phyloP scores from a whole-genome alignment of 2,797 vertebrate species.

The Fringilla coelebs region DNA sequence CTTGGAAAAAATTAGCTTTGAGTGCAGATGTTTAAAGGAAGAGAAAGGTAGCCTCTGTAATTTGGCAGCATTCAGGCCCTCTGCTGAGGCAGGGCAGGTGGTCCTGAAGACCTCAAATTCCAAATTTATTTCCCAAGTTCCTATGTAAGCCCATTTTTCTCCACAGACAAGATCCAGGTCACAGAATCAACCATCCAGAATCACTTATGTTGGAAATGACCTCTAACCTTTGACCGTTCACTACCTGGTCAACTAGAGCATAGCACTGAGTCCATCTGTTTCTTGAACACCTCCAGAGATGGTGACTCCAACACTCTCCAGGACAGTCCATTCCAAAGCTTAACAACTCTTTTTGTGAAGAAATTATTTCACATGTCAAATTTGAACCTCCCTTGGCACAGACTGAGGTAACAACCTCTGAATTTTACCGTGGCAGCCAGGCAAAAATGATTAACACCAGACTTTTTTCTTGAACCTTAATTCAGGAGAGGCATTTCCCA shows the following conservation, averaged over 20 bases:
- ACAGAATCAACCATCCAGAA: neutral
- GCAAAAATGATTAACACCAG: neutral
- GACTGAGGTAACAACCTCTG: neutral
- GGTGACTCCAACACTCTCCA: neutral
- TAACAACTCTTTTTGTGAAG: neutral
- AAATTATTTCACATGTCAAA: neutral
- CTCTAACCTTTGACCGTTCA: neutral
- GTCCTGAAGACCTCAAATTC: neutral
- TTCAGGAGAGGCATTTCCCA: neutral
- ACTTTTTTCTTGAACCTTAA: neutral
- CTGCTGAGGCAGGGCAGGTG: neutral
- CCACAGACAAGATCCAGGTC: neutral
- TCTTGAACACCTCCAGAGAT: neutral
- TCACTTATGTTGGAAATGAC: neutral
- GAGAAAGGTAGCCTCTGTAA: neutral
- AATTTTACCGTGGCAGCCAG: neutral
- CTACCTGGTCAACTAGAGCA: neutral
- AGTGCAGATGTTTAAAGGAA: neutral
- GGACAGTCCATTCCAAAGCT: accelerated
- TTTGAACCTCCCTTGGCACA: neutral
- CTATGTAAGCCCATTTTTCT: neutral
- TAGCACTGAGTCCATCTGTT: neutral
- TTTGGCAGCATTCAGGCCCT: neutral
- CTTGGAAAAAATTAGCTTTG: neutral
- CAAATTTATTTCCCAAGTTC: neutral